These are phyloP conservation scores for Philereme transversata DNA, from an alignment of 2,888 invertebrate genomes.

Conservation along the genomic window DNA sequence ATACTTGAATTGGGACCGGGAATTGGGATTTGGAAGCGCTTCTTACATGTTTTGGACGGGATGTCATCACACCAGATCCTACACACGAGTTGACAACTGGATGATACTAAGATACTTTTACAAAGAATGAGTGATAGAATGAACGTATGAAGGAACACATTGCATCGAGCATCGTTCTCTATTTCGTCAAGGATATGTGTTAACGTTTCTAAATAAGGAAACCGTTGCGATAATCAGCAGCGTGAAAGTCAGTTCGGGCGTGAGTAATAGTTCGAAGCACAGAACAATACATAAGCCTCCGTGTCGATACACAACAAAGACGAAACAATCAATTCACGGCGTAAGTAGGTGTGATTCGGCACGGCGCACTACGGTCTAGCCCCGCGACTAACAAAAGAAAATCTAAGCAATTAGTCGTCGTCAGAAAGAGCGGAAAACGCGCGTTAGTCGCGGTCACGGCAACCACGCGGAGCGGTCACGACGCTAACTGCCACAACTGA, in stretches of 20 bases:
- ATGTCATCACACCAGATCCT: no score
- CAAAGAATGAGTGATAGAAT: no score
- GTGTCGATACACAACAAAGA: constrained; percentile 82
- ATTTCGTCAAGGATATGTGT: constrained; percentile 42
- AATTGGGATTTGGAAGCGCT: no score
- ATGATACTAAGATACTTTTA: no score
- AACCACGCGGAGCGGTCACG: constrained; percentile 62
- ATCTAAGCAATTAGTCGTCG: constrained; percentile 84
- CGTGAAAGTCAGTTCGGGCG: constrained; percentile 77
- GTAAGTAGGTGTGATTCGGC: constrained; percentile 82
- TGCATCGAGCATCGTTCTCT: constrained; percentile 22
- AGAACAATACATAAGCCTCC: constrained; percentile 74
- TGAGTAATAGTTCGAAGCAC: constrained; percentile 73
- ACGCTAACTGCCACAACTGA: constrained; percentile 29
- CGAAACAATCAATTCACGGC: constrained; percentile 82
- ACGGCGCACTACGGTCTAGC: constrained; percentile 75
- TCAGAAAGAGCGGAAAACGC: constrained; percentile 83
- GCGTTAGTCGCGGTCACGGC: constrained; percentile 79
- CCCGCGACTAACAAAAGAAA: constrained; percentile 83
- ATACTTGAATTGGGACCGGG: no score
- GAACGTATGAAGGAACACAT: constrained; percentile 1
- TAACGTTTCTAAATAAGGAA: constrained; percentile 65
- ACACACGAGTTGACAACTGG: no score
- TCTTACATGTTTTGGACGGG: no score
- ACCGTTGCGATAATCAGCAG: constrained; percentile 74